These are phyloP conservation scores for Tachysurus fulvidraco DNA, from an alignment of 2,113 vertebrate species.

Conservation along the genomic window DNA sequence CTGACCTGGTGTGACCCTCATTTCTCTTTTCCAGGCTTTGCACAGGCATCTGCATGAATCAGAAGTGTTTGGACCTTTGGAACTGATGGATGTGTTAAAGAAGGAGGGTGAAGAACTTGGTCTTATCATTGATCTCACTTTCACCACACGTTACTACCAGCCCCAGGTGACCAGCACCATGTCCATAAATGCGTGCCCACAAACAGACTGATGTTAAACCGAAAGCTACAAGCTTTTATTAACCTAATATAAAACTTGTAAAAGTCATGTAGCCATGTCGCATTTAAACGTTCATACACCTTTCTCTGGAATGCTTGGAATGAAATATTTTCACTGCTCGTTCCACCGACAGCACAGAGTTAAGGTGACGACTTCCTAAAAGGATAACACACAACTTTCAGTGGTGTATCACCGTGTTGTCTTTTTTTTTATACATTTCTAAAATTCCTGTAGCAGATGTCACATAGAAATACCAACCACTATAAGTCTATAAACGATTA, in stretches of 20 bases:
- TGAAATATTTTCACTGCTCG: background rate
- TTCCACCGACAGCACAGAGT: background rate
- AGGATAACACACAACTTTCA: background rate
- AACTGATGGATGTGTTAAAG: constrained; percentile 75
- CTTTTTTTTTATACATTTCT: background rate
- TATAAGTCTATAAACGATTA: background rate
- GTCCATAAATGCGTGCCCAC: background rate
- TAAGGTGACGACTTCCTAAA: background rate
- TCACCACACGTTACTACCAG: constrained; percentile 82
- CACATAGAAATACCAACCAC: background rate
- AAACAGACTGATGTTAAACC: background rate
- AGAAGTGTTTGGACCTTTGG: constrained; percentile 76
- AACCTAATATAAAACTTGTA: background rate
- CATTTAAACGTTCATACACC: background rate
- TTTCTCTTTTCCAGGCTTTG: constrained; percentile 68
- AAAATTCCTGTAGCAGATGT: background rate
- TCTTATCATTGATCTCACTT: constrained; percentile 86
- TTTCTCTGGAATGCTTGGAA: background rate
- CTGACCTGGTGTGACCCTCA: background rate
- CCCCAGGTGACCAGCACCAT: constrained; percentile 67
- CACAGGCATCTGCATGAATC: constrained; percentile 61
- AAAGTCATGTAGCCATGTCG: background rate
- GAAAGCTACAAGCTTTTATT: background rate
- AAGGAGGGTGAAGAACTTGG: constrained; percentile 80
- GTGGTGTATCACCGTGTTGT: background rate